A percentile compares a stretch with the other conserved stretches of the same genome.
Evolutionary conservation across 2,888 invertebrate species (phyloP).

Genomic region (Drosophila nr. fundita): DNA sequence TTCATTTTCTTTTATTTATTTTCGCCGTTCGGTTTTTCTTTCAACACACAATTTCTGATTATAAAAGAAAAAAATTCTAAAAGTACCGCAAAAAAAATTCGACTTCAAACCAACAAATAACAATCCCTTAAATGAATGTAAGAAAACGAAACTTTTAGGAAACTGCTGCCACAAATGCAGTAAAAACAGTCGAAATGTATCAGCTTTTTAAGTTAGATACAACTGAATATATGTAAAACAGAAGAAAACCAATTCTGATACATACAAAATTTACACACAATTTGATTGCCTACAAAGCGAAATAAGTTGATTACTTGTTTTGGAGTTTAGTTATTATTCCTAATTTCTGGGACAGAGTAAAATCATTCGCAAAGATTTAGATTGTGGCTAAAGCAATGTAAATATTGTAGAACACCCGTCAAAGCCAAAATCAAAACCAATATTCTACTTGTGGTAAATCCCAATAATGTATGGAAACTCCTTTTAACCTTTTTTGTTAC

Average conservation of each 20-base stretch:
- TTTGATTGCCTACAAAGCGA: not conserved
- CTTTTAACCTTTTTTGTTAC: not conserved
- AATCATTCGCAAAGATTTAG: not conserved
- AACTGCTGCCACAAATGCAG: not conserved
- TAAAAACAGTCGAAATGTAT: not conserved
- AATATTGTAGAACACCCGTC: not conserved
- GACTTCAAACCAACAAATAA: not conserved
- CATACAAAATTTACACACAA: not conserved
- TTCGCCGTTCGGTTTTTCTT: not conserved
- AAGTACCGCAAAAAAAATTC: not conserved
- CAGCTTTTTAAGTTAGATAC: not conserved
- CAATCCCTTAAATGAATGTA: not conserved
- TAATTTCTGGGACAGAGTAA: not conserved
- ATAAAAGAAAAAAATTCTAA: not conserved
- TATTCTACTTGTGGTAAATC: not conserved
- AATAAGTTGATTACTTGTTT: not conserved
- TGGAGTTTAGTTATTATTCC: not conserved
- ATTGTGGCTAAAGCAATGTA: not conserved
- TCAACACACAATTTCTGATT: not conserved
- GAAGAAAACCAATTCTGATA: not conserved
- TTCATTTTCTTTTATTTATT: not conserved
- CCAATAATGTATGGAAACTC: not conserved
- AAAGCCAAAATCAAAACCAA: not conserved
- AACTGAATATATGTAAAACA: not conserved
- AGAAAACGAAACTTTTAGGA: not conserved